Evolutionary conservation across 2,113 vertebrate genomes (phyloP), one percentile per base, ranked within the genome.

Genomic region (Zosterops japonicus): DNA sequence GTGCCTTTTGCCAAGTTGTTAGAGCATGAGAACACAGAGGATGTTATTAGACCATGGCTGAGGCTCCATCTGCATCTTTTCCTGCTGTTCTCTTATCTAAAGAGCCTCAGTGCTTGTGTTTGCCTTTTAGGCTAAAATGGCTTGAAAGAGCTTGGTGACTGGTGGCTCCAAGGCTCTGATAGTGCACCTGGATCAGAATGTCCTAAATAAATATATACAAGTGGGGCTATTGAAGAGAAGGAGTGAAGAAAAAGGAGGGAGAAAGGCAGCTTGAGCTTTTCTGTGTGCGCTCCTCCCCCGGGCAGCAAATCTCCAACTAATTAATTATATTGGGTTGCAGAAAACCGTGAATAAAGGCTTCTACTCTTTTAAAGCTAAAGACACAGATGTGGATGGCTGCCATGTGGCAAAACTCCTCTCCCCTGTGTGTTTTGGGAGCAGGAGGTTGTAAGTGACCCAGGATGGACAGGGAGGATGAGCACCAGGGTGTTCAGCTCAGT

Each of bases 21-120:
- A 80, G 33, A 83, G 85, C 82, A 47, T 35, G 49, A 79, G 72
- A 90, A 94, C 46, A 36, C 18, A 3, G 61, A 71, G 55, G 11
- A 28, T 47, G 86, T 92, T 80, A 44, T 83, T 90, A 91, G 56
- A 69, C 70, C 42, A 19, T 18, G 42, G 50, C 9, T 41, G 55
- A 46, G 50, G 55, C 63, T 20, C 80, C 59, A 83, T 71, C 87
- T 85, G 74, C 3, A 2, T 76, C 55, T 81, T 92, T 88, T 68
- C 47, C 93, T 93, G 79, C 90, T 69, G 55, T 29, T 95, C 55
- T 44, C 79, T 94, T 95, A 92, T 95, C 94, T 94, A 27, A 95
- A 78, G 44, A 81, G 68, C 67, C 75, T 93, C 7, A 1, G 9
- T 76, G 82, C 50, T 59, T 16, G 5, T 92, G 89, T 94, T 96